Base-by-base conservation (phyloP, 2,113 vertebrate genomes). In the Dipodomys spectabilis region DNA sequence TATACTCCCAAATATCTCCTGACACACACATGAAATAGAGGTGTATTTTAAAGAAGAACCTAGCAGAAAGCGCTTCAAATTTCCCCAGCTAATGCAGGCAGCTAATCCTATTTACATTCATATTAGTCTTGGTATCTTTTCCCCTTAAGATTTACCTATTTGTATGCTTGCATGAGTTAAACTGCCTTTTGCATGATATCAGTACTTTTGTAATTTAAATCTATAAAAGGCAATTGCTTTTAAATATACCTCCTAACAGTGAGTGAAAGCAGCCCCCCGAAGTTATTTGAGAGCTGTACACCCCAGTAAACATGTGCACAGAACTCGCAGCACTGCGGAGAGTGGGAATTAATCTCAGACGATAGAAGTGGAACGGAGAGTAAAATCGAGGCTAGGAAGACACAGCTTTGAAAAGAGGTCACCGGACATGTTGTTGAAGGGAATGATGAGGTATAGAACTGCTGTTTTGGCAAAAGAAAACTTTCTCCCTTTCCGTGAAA, bases 41-140 rank as follows among this genome's bases (percentile, higher is more conserved):
- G 92, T 93, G 92, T 95, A 92, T 95, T 93, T 97, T 84, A 97
- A 97, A 97, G 97, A 98, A 97, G 98, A 98, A 97, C 97, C 97
- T 96, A 97, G 97, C 98, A 97, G 98, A 96, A 98, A 98, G 98
- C 96, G 97, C 98, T 98, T 98, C 98, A 98, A 99, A 98, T 98
- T 98, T 98, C 98, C 98, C 95, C 97, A 96, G 98, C 98, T 98
- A 99, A 99, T 98, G 98, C 98, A 98, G 97, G 95, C 97, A 97
- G 98, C 98, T 99, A 99, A 99, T 99, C 99, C 99, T 98, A 99
- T 99, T 99, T 99, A 98, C 98, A 99, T 99, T 99, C 98, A 99
- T 99, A 99, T 99, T 98, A 99, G 98, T 98, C 98, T 97, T 97
- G 97, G 98, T 98, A 98, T 98, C 98, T 98, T 98, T 98, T 98